Conservation (phyloP, 2,888 invertebrate species). For the Hemithea aestivaria region DNA sequence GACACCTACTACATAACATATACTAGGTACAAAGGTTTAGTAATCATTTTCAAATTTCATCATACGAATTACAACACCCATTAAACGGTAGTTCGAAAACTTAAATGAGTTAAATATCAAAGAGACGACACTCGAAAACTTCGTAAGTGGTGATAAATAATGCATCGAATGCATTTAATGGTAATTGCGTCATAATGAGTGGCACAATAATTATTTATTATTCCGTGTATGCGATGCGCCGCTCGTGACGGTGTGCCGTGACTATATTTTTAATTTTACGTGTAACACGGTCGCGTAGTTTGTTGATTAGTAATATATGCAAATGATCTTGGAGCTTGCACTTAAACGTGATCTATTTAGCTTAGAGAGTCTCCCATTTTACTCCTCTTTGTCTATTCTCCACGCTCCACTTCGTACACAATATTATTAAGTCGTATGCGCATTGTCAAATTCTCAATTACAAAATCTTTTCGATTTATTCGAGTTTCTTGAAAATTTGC, state of each 20-base stretch:
- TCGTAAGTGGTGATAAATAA: conserved; percentile 41
- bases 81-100: background rate
- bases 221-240: conserved; percentile 43
- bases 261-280: conserved; percentile 44
- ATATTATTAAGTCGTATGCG: no score
- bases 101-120: conserved; percentile 1
- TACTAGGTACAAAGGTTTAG: no score
- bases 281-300: conserved; percentile 25
- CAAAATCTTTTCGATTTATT: no score
- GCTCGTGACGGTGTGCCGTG: conserved; percentile 41
- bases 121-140: background rate
- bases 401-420: no score
- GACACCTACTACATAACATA: no score
- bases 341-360: no score
- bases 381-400: no score
- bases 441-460: no score
- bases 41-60: no score
- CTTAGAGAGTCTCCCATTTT: no score
- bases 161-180: conserved; percentile 52
- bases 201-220: conserved; percentile 58
- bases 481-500: no score
- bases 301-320: conserved; percentile 12
- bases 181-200: conserved; percentile 64
- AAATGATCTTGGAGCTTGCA: background rate
- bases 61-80: no score